phyloP scores from a whole-genome alignment of 1,140 invertebrate genomes.

The Papilio xuthus region DNA sequence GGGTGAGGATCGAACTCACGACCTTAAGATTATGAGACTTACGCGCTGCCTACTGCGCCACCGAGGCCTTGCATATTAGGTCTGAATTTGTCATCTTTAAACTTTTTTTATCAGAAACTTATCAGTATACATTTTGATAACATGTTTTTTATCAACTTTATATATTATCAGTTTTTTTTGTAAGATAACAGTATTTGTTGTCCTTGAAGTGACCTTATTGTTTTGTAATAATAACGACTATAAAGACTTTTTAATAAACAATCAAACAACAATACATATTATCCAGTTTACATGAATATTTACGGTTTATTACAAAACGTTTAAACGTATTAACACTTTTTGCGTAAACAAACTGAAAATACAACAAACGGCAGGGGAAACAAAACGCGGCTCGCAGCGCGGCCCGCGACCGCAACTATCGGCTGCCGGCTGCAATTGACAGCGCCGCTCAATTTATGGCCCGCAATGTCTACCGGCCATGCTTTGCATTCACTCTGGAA shows the following conservation, averaged over 20 bases:
- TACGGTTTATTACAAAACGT: slow-evolving; percentile 21
- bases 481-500: slow-evolving; percentile 43
- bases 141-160: background rate
- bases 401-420: slow-evolving; percentile 74
- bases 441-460: slow-evolving; percentile 78
- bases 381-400: slow-evolving; percentile 46
- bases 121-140: background rate
- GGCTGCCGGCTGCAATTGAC: slow-evolving; percentile 78
- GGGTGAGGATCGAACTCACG: slow-evolving; percentile 38
- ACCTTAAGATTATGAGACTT: slow-evolving; percentile 38
- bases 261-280: background rate
- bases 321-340: slow-evolving; percentile 18
- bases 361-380: slow-evolving; percentile 36
- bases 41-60: slow-evolving; percentile 37
- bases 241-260: background rate
- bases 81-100: background rate
- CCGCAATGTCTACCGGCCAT: slow-evolving; percentile 67
- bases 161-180: background rate
- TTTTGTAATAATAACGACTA: background rate
- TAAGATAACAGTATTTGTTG: background rate
- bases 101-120: background rate
- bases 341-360: slow-evolving; percentile 34
- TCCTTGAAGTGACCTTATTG: background rate
- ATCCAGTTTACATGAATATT: background rate
- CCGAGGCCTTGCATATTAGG: slow-evolving; percentile 14